phyloP scores from a whole-genome alignment of 2,888 invertebrate species.

The Lepidocyrtoides sp. region DNA sequence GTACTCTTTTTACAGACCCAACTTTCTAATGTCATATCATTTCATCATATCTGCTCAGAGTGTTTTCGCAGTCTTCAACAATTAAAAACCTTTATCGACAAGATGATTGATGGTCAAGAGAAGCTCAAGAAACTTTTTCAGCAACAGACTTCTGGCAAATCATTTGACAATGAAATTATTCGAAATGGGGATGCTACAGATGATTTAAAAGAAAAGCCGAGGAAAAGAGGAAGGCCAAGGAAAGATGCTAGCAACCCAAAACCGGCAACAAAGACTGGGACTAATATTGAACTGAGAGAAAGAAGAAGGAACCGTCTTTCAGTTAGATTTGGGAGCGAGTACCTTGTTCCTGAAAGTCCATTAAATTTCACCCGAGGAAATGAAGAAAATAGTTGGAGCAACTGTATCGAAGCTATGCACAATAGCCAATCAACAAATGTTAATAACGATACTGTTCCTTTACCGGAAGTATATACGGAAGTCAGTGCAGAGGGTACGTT shows the following conservation, averaged over 20 bases:
- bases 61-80: slow-evolving; percentile 93
- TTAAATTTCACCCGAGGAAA: too few relatives aligned
- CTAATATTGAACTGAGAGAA: background rate
- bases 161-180: too few relatives aligned
- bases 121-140: slow-evolving; percentile 75
- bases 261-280: background rate
- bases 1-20: slow-evolving; percentile 88
- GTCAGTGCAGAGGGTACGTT: too few relatives aligned
- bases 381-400: too few relatives aligned
- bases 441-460: too few relatives aligned
- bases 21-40: slow-evolving; percentile 90
- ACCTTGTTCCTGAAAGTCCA: too few relatives aligned
- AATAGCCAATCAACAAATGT: too few relatives aligned
- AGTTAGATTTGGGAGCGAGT: too few relatives aligned
- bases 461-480: too few relatives aligned
- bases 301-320: slow-evolving; percentile 78
- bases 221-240: slow-evolving; percentile 81
- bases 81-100: slow-evolving; percentile 91
- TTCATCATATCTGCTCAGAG: slow-evolving; percentile 92
- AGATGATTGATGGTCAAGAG: slow-evolving; percentile 91
- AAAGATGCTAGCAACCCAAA: slow-evolving; percentile 64
- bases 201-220: background rate
- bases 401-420: too few relatives aligned
- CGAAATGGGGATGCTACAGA: background rate
- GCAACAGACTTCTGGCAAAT: too few relatives aligned